Conservation (phyloP, 2,113 vertebrate species). For the Nesogale talazaci region DNA sequence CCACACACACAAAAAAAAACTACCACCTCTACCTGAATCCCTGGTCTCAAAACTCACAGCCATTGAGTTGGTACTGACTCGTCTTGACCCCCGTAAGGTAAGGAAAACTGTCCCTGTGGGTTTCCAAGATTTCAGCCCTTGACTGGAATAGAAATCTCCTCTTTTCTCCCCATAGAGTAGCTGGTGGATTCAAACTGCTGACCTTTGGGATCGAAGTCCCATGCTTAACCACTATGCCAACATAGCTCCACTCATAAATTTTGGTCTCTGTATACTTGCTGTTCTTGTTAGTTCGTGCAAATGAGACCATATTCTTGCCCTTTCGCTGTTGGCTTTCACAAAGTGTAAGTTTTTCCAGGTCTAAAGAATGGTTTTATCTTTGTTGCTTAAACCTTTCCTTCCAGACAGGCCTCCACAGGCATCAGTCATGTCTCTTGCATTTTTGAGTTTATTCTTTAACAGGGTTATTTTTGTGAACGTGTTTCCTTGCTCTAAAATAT, state of each 20-base stretch:
- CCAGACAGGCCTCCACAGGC: neutral
- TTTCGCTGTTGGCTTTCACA: neutral
- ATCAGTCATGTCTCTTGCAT: neutral
- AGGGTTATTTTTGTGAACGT: neutral
- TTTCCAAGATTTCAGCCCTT: too few relatives aligned
- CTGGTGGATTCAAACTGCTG: too few relatives aligned
- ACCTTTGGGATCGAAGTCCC: too few relatives aligned
- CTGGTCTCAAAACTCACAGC: too few relatives aligned
- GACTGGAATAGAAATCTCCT: too few relatives aligned
- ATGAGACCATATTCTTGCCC: neutral
- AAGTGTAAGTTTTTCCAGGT: neutral
- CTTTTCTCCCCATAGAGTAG: too few relatives aligned
- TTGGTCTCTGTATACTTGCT: neutral
- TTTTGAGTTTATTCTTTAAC: constrained; percentile 1
- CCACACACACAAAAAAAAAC: too few relatives aligned
- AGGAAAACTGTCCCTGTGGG: too few relatives aligned
- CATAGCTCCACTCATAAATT: neutral
- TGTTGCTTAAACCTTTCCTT: neutral
- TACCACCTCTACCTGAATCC: too few relatives aligned
- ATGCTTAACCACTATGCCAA: too few relatives aligned
- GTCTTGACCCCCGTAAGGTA: too few relatives aligned
- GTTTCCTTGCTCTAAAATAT: neutral
- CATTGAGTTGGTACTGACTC: too few relatives aligned
- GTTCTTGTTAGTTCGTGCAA: neutral
- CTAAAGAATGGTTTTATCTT: neutral